Conservation (phyloP, 2,797 vertebrate species). For the Acanthurus leucopareius region DNA sequence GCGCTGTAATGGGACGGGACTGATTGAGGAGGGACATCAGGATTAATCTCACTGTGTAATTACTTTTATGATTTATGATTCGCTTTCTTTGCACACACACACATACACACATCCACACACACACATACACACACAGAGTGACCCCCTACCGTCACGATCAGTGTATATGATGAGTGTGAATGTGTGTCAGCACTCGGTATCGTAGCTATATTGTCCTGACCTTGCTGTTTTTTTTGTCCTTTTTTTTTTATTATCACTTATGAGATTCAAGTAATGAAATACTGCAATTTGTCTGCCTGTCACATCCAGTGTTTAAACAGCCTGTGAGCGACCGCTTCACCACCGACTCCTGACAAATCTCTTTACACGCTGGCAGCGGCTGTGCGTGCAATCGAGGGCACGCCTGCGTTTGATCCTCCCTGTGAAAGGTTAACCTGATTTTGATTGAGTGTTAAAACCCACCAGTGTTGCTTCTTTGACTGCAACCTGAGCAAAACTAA, state of each 20-base stretch:
- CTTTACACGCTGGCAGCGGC: constrained; percentile 43
- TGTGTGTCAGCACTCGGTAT: constrained; percentile 28
- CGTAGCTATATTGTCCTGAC: constrained; percentile 42
- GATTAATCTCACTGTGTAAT: constrained; percentile 83
- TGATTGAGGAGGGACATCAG: constrained; percentile 79
- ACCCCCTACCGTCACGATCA: not conserved
- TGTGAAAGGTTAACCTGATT: constrained; percentile 71
- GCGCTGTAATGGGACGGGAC: constrained; percentile 73
- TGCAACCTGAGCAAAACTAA: constrained; percentile 57
- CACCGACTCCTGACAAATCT: constrained; percentile 61
- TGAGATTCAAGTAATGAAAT: constrained; percentile 42
- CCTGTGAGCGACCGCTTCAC: constrained; percentile 23
- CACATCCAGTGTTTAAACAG: constrained; percentile 36
- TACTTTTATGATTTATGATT: constrained; percentile 82
- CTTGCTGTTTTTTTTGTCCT: constrained; percentile 34
- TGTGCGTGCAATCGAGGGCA: constrained; percentile 12
- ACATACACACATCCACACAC: constrained; percentile 28
- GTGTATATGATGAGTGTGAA: constrained; percentile 21
- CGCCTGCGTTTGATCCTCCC: constrained; percentile 47
- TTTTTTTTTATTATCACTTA: constrained; percentile 28
- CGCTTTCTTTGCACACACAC: constrained; percentile 31
- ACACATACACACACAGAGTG: constrained; percentile 1
- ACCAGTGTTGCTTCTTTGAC: constrained; percentile 41
- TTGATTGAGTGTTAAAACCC: constrained; percentile 68
- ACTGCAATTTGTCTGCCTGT: constrained; percentile 36